Percentiles rank a stretch among this genome's conserved stretches.
Conservation (phyloP, 2,888 invertebrate genomes). For the Aspidiotus destructor region DNA sequence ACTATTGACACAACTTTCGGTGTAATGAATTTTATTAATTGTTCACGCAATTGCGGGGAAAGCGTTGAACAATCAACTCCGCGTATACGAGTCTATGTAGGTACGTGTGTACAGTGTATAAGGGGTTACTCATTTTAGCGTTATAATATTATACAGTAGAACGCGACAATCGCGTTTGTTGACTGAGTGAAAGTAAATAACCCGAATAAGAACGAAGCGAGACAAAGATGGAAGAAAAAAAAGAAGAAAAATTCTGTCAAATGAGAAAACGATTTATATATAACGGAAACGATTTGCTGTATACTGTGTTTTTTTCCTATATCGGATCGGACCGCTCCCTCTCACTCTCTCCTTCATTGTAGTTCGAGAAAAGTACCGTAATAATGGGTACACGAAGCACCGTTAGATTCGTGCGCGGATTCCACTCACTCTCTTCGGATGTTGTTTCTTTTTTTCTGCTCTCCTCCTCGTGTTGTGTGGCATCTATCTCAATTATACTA, state of each 20-base stretch:
- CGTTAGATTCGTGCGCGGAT: not conserved
- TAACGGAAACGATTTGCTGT: constrained; percentile 14
- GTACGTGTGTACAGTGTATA: no score
- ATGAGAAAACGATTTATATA: constrained; percentile 22
- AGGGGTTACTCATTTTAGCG: no score
- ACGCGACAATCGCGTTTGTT: constrained; percentile 9
- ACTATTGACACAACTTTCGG: not conserved
- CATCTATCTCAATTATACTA: not conserved
- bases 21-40: not conserved
- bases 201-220: not conserved
- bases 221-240: not conserved
- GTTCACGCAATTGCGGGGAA: not conserved
- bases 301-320: constrained; percentile 10
- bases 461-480: not conserved
- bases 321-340: not conserved
- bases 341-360: constrained; percentile 1
- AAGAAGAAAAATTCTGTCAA: constrained; percentile 20
- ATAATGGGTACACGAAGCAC: not conserved
- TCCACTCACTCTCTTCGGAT: constrained; percentile 1
- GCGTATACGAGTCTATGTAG: no score
- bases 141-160: not conserved
- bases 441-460: not conserved
- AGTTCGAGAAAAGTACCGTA: not conserved
- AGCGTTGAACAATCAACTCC: not conserved
- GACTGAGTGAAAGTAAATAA: constrained; percentile 21